phyloP scores from a whole-genome alignment of 1,140 invertebrate species.

The Ectropis grisescens region DNA sequence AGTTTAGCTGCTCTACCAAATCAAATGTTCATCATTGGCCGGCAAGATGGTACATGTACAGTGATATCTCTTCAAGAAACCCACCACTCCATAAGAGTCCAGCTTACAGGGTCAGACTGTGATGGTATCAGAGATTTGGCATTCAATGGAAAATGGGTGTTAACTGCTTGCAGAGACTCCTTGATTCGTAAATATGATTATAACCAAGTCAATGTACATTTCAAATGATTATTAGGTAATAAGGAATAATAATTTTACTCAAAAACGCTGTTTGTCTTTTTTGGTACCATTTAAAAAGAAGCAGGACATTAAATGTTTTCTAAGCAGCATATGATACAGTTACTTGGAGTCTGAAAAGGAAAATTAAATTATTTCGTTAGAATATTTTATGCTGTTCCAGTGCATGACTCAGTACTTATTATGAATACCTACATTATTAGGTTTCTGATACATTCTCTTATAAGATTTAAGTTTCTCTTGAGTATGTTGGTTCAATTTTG shows the following conservation, averaged over 20 bases:
- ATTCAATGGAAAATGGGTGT: slow-evolving; percentile 70
- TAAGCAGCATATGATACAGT: neutral
- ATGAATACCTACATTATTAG: slow-evolving; percentile 13
- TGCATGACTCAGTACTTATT: neutral
- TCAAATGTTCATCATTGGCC: slow-evolving; percentile 58
- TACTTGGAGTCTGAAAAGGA: neutral
- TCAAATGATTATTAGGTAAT: too few species aligned
- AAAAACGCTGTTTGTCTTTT: neutral
- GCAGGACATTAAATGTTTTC: neutral
- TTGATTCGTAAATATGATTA: slow-evolving; percentile 72
- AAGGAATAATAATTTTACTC: too few species aligned
- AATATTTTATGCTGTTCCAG: slow-evolving; percentile 1
- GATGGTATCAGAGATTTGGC: slow-evolving; percentile 75
- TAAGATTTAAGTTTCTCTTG: slow-evolving; percentile 17
- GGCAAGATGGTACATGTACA: slow-evolving; percentile 75
- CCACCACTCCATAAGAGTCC: slow-evolving; percentile 55
- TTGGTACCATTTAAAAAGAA: slow-evolving; percentile 4
- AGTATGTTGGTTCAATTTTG: slow-evolving; percentile 18
- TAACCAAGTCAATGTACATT: slow-evolving; percentile 54
- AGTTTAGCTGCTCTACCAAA: slow-evolving; percentile 42
- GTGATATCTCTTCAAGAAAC: slow-evolving; percentile 39
- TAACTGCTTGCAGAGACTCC: slow-evolving; percentile 71
- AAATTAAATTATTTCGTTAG: neutral
- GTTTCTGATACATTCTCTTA: slow-evolving; percentile 12
- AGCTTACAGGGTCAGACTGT: slow-evolving; percentile 78